Evolutionary conservation across 2,113 vertebrate genomes (phyloP), one percentile per base, ranked within the genome.

Genomic region (Gobius niger): DNA sequence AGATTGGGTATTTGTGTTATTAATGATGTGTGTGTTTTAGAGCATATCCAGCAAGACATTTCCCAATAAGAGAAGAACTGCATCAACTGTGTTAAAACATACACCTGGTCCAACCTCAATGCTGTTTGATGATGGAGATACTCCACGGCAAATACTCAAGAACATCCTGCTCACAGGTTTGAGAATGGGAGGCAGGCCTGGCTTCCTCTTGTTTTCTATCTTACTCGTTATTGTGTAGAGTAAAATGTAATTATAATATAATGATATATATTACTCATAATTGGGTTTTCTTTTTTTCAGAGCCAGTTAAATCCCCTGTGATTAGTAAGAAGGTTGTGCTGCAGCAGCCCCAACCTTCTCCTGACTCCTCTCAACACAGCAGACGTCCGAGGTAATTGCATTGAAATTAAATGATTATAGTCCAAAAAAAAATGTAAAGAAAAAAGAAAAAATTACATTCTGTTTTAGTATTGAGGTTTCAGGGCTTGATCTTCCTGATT

Each of bases 151-250:
- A 10, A 74, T 93, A 44, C 89, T 93, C 49, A 85, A 19, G 77
- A 88, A 91, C 24, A 91, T 93, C 63, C 71, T 93, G 51, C 87
- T 44, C 44, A 93, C 87, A 41, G 91, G 92, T 91, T n/a, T 9
- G 65, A 44, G 46, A 18, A 34, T 8, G 12, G 6, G 44, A 46
- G 7, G 7, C 44, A 46, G 44, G 44, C 44, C 7, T 34, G 2
- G 24, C 24, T 34, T 34, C 24, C 24, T 34, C 24, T 34, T 34
- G 24, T 34, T 34, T 34, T 34, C 24, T 4, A 34, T 34, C 24
- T 34, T 34, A 34, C 24, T 34, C 24, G 2, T 34, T 34, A 34
- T 34, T 34, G 24, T 34, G 5, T 34, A 3, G 24, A 34, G 24
- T 34, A 34, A 34, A 34, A 34, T 34, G 1, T 4, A 34, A 34